Conservation (phyloP, 2,888 invertebrate species). For the Mechanitis messenoides region DNA sequence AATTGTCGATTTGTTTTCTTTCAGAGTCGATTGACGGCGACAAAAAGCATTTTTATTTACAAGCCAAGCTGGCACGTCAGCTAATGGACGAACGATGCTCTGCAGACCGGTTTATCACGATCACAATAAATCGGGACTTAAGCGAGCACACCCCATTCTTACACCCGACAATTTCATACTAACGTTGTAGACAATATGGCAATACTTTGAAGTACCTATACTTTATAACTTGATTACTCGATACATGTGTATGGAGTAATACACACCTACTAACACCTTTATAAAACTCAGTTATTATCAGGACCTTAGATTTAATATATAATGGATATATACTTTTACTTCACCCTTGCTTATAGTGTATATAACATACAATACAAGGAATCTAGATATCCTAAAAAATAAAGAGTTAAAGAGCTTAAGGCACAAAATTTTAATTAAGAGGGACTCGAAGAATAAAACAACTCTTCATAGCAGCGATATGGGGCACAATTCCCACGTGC, state of each 20-base stretch:
- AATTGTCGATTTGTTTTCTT: conserved; percentile 29
- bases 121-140: conserved; percentile 60
- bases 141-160: conserved; percentile 47
- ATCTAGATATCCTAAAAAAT: background rate
- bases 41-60: conserved; percentile 45
- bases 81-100: conserved; percentile 59
- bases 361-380: no score
- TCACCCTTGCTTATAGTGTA: no score
- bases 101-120: conserved; percentile 59
- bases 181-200: conserved; percentile 25
- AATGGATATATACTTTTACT: no score
- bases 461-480: conserved; percentile 23
- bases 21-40: conserved; percentile 30
- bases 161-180: conserved; percentile 38
- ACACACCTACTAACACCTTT: no score
- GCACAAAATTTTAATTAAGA: conserved; percentile 25
- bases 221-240: no score
- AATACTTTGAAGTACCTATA: background rate
- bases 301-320: no score
- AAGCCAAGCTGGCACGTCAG: conserved; percentile 42
- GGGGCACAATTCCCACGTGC: conserved; percentile 28
- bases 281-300: no score
- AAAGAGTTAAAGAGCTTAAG: background rate
- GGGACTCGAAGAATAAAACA: conserved; percentile 18
- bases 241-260: no score